Conservation (phyloP, 2,888 invertebrate genomes). For the Nomada hirtipes region DNA sequence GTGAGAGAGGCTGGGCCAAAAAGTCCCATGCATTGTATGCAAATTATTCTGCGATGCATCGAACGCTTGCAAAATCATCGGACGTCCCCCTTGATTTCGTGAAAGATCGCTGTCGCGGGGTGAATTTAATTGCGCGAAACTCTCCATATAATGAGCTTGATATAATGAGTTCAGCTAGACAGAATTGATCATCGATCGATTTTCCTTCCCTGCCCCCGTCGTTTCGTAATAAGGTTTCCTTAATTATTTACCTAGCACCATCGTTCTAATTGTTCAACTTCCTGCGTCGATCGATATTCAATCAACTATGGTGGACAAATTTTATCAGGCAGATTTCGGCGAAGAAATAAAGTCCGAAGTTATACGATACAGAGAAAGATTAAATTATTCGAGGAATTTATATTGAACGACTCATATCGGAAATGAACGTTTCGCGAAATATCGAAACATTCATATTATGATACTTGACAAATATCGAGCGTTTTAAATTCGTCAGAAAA, state of each 20-base stretch:
- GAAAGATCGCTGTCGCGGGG: neutral
- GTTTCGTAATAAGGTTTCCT: conserved; percentile 51
- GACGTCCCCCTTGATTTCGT: neutral
- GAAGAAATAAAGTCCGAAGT: neutral
- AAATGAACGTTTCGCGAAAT: neutral
- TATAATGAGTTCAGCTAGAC: conserved; percentile 27
- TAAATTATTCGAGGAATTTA: no score
- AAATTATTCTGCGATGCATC: conserved; percentile 30
- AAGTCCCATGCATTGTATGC: conserved; percentile 34
- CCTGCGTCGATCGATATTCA: conserved; percentile 31
- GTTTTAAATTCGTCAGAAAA: no score
- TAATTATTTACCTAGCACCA: conserved; percentile 48
- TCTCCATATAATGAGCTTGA: conserved; percentile 30
- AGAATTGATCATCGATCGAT: conserved; percentile 39
- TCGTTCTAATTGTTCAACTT: conserved; percentile 22
- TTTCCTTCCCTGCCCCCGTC: conserved; percentile 7
- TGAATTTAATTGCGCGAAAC: conserved; percentile 3
- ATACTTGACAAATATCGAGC: neutral
- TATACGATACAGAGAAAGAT: no score
- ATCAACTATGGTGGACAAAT: conserved; percentile 31
- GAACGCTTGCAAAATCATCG: conserved; percentile 16
- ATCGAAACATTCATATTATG: neutral
- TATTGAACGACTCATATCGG: no score
- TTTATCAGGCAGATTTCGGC: neutral
- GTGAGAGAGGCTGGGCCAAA: conserved; percentile 11